phyloP scores from a whole-genome alignment of 2,797 vertebrate genomes.

The Gallinago stenura region DNA sequence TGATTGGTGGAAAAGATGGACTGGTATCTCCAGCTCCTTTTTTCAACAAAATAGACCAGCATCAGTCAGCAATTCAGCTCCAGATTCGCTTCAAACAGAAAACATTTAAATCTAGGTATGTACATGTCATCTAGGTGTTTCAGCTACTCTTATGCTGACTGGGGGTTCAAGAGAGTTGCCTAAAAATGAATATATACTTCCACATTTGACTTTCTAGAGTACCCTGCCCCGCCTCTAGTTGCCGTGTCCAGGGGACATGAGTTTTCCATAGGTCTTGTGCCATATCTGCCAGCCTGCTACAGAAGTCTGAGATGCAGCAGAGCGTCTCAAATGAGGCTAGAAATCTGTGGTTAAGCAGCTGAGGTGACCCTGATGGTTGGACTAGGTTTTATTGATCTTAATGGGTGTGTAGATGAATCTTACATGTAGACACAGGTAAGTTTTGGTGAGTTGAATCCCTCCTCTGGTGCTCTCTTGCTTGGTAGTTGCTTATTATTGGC shows the following conservation, averaged over 20 bases:
- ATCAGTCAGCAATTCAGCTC: neutral
- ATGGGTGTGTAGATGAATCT: neutral
- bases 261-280: neutral
- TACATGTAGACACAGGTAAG: neutral
- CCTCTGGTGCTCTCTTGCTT: neutral
- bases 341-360: neutral
- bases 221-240: neutral
- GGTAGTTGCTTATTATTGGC: neutral
- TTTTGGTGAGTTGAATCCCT: neutral
- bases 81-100: neutral
- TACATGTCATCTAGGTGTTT: neutral
- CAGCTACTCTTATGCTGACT: neutral
- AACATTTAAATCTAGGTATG: neutral
- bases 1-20: neutral
- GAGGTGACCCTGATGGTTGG: neutral
- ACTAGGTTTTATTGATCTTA: neutral
- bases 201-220: neutral
- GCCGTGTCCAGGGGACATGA: rapidly evolving
- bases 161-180: neutral
- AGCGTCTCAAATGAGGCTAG: neutral
- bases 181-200: neutral
- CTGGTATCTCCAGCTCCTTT: neutral
- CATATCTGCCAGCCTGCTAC: neutral
- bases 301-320: neutral
- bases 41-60: neutral